Evolutionary conservation across 2,888 invertebrate species (phyloP).

Genomic region (Agonum fuliginosum): DNA sequence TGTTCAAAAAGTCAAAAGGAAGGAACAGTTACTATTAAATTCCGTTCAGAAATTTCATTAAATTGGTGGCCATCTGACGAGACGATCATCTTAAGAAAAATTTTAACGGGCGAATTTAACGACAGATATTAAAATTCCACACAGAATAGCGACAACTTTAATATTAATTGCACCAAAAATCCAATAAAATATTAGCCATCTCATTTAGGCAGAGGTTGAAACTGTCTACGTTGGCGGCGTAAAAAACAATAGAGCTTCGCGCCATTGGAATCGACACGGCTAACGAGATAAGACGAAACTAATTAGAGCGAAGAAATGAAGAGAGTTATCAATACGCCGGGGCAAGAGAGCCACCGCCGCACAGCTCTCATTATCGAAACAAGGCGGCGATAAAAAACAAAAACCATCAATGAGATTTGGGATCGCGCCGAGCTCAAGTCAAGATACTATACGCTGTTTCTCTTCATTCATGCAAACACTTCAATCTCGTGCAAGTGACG

Average conservation of each 20-base stretch:
- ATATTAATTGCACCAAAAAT: constrained; percentile 30
- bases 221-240: background rate
- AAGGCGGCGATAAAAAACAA: constrained; percentile 48
- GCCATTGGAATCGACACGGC: constrained; percentile 40
- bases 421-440: constrained; percentile 24
- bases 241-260: constrained; percentile 36
- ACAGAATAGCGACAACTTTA: constrained; percentile 10
- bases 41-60: constrained; percentile 16
- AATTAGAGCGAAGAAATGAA: constrained; percentile 47
- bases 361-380: constrained; percentile 46
- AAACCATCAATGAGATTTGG: constrained; percentile 51
- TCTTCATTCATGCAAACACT: background rate
- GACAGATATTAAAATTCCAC: constrained; percentile 49
- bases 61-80: background rate
- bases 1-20: too few species aligned
- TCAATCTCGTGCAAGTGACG: background rate
- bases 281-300: constrained; percentile 50
- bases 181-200: constrained; percentile 31
- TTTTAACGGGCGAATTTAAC: constrained; percentile 38
- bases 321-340: constrained; percentile 40
- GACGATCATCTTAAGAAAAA: constrained; percentile 12
- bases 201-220: background rate
- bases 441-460: background rate
- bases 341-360: constrained; percentile 23
- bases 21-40: constrained; percentile 13